Evolutionary conservation across 2,113 vertebrate genomes (phyloP).

Genomic region (Charadrius vociferus): DNA sequence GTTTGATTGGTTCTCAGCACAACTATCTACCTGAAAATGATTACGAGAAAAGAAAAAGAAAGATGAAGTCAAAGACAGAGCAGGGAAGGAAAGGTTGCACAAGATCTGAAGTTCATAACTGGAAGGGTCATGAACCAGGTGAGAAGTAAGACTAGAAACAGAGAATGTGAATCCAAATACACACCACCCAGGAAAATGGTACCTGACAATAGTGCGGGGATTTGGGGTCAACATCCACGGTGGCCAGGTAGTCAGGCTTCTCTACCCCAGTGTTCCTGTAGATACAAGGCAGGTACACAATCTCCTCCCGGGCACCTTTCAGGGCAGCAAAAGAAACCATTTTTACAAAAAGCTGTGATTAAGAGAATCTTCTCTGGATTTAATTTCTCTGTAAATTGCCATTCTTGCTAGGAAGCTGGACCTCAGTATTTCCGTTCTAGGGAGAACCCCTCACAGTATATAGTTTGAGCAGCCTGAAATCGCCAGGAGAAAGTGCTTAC

Average conservation of each 20-base stretch:
- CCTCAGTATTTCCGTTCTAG: too few relatives aligned
- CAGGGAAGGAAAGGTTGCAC: neutral
- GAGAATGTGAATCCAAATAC: neutral
- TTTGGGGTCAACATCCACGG: constrained; percentile 87
- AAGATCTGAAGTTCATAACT: neutral
- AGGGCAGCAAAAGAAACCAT: neutral
- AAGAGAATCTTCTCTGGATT: neutral
- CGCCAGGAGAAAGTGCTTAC: neutral
- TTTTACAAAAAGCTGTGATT: neutral
- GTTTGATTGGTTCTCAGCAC: neutral
- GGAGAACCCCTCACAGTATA: neutral
- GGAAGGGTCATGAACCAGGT: neutral
- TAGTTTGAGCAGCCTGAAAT: neutral
- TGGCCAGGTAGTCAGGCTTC: constrained; percentile 91
- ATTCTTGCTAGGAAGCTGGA: neutral
- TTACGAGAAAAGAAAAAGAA: neutral
- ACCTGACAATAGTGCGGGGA: constrained; percentile 88
- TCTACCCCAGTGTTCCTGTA: constrained; percentile 82
- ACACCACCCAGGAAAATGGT: neutral
- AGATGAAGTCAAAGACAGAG: neutral
- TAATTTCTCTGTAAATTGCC: accelerated
- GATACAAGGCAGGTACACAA: constrained; percentile 92
- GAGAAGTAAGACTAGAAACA: neutral
- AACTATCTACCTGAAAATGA: neutral
- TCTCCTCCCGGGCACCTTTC: constrained; percentile 86